Evolutionary conservation across 1,140 invertebrate genomes (phyloP), one percentile per base, ranked within the genome.

Genomic region (Drosophila baimaii): DNA sequence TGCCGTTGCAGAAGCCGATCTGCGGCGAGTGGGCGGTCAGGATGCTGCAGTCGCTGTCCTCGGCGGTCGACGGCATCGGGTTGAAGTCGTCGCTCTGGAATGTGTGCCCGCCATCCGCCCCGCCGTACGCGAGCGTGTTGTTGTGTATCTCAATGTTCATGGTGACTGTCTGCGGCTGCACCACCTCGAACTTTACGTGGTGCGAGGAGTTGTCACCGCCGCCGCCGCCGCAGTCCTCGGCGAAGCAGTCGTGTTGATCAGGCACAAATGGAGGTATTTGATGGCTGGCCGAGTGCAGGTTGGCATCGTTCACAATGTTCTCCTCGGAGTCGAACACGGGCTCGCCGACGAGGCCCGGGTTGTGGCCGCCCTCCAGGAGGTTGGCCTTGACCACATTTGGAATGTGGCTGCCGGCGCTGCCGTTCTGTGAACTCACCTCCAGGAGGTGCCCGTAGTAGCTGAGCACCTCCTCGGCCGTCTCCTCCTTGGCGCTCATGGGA

Each of bases 281-380:
- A 74, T 91, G 85, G 79, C 91, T 92, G 54, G 91, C 91, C 58
- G 88, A 88, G 89, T 92, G 88, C 70, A 92, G 64, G 72, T 92
- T 92, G 21, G 91, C 91, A 79, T 91, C 90, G 41, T 90, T 80
- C 12, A 91, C 81, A 75, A 89, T 91, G 35, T 82, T 89, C n/a
- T 91, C 80, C 51, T 90, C 81, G 29, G 77, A 79, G 64, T 81
- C 89, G 59, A 88, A 86, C 15, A 81, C 75, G 41, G 71, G 63
- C 46, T 91, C 84, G 37, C 31, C 31, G 51, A 35, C 51, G 19
- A 54, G 51, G 51, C 29, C 75, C 15, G 77, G 55, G 6, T 39
- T 65, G 25, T 62, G 41, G 46, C 33, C 58, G 46, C 33, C 58
- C 17, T 71, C 72, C 21, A 69, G 63, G 37, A 77, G 76, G 56